Evolutionary conservation across 2,113 vertebrate species (phyloP).

Genomic region (Gorsachius goisagi): DNA sequence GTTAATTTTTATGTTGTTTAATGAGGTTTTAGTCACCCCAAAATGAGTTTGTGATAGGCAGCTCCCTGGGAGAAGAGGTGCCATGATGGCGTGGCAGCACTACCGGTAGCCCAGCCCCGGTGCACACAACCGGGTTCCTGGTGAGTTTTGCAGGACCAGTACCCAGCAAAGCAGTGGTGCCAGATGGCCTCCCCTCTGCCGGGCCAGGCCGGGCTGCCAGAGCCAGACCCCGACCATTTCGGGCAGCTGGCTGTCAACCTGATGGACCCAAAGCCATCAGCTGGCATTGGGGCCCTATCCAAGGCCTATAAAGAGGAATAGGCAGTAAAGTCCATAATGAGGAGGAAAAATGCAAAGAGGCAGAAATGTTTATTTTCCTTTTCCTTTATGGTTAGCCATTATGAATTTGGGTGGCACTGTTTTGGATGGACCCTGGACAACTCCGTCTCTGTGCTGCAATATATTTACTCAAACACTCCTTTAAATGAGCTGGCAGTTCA

Average conservation of each 20-base stretch:
- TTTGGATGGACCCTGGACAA: not conserved
- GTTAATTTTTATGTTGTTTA: not conserved
- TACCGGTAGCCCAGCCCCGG: accelerated
- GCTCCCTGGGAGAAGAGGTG: not conserved
- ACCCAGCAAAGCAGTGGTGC: not conserved
- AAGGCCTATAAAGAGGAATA: conserved; percentile 6
- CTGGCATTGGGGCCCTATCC: not conserved
- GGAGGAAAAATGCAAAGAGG: not conserved
- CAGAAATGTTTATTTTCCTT: conserved; percentile 20
- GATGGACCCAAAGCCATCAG: not conserved
- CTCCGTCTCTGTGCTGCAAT: not conserved
- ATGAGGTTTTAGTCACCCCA: not conserved
- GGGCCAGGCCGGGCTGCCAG: not conserved
- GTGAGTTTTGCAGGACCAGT: not conserved
- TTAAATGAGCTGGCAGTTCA: not conserved
- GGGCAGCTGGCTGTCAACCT: not conserved
- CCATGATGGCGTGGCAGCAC: accelerated
- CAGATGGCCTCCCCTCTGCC: not conserved
- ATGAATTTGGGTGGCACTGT: not conserved
- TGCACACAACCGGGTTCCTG: not conserved
- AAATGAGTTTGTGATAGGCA: not conserved
- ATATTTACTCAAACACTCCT: not conserved
- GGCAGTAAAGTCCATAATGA: not conserved
- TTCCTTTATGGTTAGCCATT: not conserved
- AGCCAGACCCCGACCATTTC: not conserved